Conservation (phyloP, 2,113 vertebrate genomes). For the Cinclus mexicanus region DNA sequence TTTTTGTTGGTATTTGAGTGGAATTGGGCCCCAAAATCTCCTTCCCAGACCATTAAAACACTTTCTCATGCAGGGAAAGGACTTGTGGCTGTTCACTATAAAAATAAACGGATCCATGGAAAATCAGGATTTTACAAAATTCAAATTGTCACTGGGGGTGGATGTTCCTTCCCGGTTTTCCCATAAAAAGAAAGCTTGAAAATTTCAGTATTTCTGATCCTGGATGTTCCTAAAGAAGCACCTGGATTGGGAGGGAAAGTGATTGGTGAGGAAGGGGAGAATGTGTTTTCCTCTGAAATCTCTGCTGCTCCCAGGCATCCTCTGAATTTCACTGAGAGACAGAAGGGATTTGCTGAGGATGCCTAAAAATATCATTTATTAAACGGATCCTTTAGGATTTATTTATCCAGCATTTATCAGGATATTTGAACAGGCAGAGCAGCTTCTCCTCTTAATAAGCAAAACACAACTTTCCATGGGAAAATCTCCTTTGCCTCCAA, state of each 20-base stretch:
- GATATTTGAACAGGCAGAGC: background rate
- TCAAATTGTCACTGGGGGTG: background rate
- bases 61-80: background rate
- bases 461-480: background rate
- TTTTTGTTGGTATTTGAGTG: background rate
- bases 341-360: background rate
- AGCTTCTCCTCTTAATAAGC: background rate
- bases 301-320: background rate
- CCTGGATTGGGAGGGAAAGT: background rate
- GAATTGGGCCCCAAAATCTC: background rate
- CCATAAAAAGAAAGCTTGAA: background rate
- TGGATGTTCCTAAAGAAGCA: background rate
- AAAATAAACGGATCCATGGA: fast-evolving
- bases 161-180: background rate
- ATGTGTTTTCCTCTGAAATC: background rate
- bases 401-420: background rate
- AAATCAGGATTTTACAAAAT: background rate
- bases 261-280: background rate
- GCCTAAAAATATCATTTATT: background rate
- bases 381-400: background rate
- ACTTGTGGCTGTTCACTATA: background rate
- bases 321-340: fast-evolving
- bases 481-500: background rate
- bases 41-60: background rate
- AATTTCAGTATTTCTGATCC: background rate